These are phyloP conservation scores for Branchellion lobata DNA, from an alignment of 2,888 invertebrate species.

Conservation along the genomic window DNA sequence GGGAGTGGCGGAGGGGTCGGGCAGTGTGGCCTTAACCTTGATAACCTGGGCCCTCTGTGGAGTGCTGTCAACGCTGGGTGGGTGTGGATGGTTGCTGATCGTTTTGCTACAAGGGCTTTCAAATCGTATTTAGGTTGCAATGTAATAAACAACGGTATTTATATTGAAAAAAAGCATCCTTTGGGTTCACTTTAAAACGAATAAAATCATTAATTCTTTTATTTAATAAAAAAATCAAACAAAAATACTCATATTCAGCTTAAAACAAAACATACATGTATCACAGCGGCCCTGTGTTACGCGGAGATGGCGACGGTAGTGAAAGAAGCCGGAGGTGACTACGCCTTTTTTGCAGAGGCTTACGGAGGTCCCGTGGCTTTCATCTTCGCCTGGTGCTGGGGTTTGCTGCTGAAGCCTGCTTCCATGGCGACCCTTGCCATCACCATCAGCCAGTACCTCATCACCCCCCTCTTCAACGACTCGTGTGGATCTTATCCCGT, in stretches of 20 bases:
- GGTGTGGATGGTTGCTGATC: too few relatives aligned
- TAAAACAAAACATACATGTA: too few relatives aligned
- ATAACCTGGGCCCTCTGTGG: constrained; percentile 93
- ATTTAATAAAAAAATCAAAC: too few relatives aligned
- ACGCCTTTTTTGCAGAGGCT: constrained; percentile 75
- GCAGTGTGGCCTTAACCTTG: constrained; percentile 90
- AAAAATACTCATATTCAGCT: too few relatives aligned
- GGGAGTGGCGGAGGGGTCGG: constrained; percentile 79
- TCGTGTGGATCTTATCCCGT: constrained; percentile 49
- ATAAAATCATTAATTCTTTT: too few relatives aligned
- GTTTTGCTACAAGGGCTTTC: too few relatives aligned
- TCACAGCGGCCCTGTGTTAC: constrained; percentile 46
- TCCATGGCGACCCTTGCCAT: constrained; percentile 64
- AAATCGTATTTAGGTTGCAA: too few relatives aligned
- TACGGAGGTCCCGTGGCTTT: constrained; percentile 65
- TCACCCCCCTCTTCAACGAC: constrained; percentile 56
- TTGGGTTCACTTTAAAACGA: too few relatives aligned
- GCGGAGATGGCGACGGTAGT: constrained; percentile 78
- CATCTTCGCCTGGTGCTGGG: constrained; percentile 68
- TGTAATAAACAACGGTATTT: too few relatives aligned
- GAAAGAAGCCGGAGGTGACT: constrained; percentile 77
- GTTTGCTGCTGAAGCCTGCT: constrained; percentile 59
- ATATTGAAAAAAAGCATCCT: too few relatives aligned
- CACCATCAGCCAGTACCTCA: constrained; percentile 57
- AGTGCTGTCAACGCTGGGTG: constrained; percentile 82